Conservation (phyloP, 2,797 vertebrate genomes). For the Halcyon smyrnensis region DNA sequence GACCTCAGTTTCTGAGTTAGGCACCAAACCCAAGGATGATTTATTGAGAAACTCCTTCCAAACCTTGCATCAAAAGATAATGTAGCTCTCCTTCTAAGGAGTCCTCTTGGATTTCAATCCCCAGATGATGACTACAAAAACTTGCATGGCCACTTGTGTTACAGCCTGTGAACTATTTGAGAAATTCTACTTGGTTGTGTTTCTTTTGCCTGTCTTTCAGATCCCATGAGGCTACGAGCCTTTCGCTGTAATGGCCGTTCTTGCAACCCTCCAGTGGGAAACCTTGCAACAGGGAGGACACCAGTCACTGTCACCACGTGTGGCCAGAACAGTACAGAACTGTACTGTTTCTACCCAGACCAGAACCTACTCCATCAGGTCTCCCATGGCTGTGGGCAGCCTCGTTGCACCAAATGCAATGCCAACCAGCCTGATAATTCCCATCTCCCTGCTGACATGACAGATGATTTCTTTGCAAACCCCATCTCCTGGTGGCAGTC, state of each 20-base stretch:
- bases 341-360: slow-evolving; percentile 73
- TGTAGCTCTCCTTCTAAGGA: background rate
- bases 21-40: background rate
- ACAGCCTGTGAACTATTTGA: background rate
- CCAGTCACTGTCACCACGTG: slow-evolving; percentile 78
- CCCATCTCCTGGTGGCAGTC: slow-evolving; percentile 90
- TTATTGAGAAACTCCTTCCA: background rate
- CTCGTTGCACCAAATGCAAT: slow-evolving; percentile 76
- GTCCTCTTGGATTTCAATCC: background rate
- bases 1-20: background rate
- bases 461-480: slow-evolving; percentile 85
- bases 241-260: slow-evolving; percentile 84
- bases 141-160: background rate
- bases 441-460: slow-evolving; percentile 87
- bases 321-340: slow-evolving; percentile 75
- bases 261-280: slow-evolving; percentile 89
- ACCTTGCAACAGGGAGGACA: slow-evolving; percentile 86
- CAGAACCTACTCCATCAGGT: background rate
- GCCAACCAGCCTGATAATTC: slow-evolving; percentile 72
- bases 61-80: background rate
- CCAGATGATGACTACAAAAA: background rate
- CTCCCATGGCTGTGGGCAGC: slow-evolving; percentile 50
- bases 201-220: slow-evolving; percentile 29
- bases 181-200: background rate
- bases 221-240: slow-evolving; percentile 53